phyloP scores from a whole-genome alignment of 2,113 vertebrate genomes.

The Hippocampus zosterae region DNA sequence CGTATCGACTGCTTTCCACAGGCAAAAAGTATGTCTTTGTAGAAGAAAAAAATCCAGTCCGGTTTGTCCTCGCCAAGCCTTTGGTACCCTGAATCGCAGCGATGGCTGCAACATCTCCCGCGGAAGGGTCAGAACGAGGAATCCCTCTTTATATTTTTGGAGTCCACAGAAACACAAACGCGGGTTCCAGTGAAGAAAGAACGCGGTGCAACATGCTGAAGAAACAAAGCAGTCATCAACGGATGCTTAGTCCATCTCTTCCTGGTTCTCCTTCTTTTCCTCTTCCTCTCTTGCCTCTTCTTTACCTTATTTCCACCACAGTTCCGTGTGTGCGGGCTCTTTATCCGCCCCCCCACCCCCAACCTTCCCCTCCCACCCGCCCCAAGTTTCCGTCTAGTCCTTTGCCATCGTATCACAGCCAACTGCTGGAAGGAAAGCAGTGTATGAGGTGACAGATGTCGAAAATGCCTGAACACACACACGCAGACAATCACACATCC shows the following conservation, averaged over 20 bases:
- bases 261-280: constrained; percentile 13
- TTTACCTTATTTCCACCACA: constrained; percentile 19
- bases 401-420: constrained; percentile 39
- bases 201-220: constrained; percentile 17
- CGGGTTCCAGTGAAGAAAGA: constrained; percentile 29
- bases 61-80: constrained; percentile 33
- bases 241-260: constrained; percentile 7
- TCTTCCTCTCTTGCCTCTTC: constrained; percentile 11
- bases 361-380: constrained; percentile 3
- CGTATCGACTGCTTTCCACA: not conserved
- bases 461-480: constrained; percentile 11
- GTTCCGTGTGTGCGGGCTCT: constrained; percentile 26
- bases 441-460: constrained; percentile 23
- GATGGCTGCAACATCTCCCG: constrained; percentile 58
- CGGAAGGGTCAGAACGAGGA: constrained; percentile 25
- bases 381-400: constrained; percentile 36
- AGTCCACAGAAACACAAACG: constrained; percentile 36
- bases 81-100: constrained; percentile 41
- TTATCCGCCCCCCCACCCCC: not conserved
- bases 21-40: constrained; percentile 10
- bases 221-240: constrained; percentile 12
- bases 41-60: constrained; percentile 36
- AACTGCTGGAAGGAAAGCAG: constrained; percentile 24
- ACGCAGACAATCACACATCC: constrained; percentile 25
- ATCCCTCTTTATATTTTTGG: constrained; percentile 27